Evolutionary conservation across 2,797 vertebrate genomes (phyloP), one percentile per base, ranked within the genome.

Genomic region (Ctenosaura bakeri): DNA sequence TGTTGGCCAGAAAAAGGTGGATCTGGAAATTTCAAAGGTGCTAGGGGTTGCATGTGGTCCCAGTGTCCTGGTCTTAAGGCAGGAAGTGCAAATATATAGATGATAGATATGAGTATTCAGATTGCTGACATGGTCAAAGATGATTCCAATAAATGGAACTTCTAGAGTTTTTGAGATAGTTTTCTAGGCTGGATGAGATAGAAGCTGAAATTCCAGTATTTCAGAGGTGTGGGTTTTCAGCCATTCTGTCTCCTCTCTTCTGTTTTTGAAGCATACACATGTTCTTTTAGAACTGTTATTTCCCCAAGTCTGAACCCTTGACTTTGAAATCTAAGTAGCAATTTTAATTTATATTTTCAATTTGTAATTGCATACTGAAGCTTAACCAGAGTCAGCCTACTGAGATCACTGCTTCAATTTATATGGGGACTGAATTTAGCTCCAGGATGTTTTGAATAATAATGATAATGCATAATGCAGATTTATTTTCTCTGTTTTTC

Each of bases 401-500:
- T 86, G 79, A 90, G 88, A 59, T 56, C 24, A 54, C 46, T 56
- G 52, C 71, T 69, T 78, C 42, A 38, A 26, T 87, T 69, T 79
- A 83, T 71, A 86, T n/a, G 32, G 83, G 54, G 29, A 26, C 52
- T 83, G 62, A 79, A 64, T 89, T 66, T 89, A 73, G 64, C 83
- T 88, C 54, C 64, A 86, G 29, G 76, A 83, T 24, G 90, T 87
- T 93, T 85, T 93, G 46, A 95, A 80, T 81, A 91, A 85, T 10
- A 2, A 13, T 89, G 18, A 86, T 84, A 93, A 79, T 82, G 50
- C 93, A 93, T 91, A 95, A 92, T 38, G 76, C 8, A 92, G 59
- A 82, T 13, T 90, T 66, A 0, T 69, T 94, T 90, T 77, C 38
- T 32, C 86, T 89, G 90, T 91, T 94, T 87, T 74, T 78, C 83